Evolutionary conservation across 2,888 invertebrate genomes (phyloP).

Genomic region (Epirrhoe tristata): DNA sequence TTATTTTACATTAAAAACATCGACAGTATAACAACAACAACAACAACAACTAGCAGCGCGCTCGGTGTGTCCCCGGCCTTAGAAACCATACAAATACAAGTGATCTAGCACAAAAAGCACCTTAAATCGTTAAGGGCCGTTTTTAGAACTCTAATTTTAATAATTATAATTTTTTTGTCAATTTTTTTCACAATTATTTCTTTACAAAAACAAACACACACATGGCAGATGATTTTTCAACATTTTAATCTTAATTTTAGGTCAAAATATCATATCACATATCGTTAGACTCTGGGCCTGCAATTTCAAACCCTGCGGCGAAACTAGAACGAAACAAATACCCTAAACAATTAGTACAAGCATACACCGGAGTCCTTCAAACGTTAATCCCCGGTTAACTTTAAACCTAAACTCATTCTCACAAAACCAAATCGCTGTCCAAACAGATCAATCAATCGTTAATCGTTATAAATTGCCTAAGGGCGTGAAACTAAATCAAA

Average conservation of each 20-base stretch:
- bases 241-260: conserved; percentile 78
- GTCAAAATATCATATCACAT: conserved; percentile 70
- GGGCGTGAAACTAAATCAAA: neutral
- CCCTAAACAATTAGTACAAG: conserved; percentile 6
- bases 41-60: conserved; percentile 7
- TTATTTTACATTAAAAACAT: neutral
- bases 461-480: neutral
- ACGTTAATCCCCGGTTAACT: neutral
- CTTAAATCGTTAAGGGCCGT: conserved; percentile 36
- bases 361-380: conserved; percentile 5
- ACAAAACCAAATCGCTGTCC: neutral
- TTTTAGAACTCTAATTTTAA: conserved; percentile 34
- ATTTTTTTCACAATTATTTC: conserved; percentile 68
- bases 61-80: conserved; percentile 20
- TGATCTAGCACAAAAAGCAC: conserved; percentile 44
- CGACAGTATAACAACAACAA: conserved; percentile 15
- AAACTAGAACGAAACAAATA: conserved; percentile 12
- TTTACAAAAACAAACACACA: conserved; percentile 75
- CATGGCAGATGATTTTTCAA: conserved; percentile 71
- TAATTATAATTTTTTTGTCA: conserved; percentile 62
- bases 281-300: conserved; percentile 52
- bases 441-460: neutral
- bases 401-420: neutral
- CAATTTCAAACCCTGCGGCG: conserved; percentile 27
- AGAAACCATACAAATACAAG: conserved; percentile 35